Percentiles rank a stretch among this genome's conserved stretches.
Evolutionary conservation across 2,888 invertebrate species (phyloP).

Genomic region (Microchrysa polita): DNA sequence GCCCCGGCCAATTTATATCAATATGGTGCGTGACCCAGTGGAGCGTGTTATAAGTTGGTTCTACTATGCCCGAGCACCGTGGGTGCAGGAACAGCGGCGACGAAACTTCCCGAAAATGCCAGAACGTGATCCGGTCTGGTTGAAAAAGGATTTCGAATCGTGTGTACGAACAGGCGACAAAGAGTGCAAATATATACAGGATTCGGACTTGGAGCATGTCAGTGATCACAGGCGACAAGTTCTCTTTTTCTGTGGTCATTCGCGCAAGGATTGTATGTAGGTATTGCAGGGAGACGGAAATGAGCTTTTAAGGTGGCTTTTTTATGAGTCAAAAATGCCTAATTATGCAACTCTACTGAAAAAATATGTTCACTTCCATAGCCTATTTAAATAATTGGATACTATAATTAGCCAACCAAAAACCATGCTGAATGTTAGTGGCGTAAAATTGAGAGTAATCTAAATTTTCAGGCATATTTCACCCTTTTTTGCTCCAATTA

Average conservation of each 20-base stretch:
- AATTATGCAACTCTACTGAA: no score
- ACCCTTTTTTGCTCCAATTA: no score
- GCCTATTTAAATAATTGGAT: no score
- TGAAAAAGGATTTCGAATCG: slow-evolving; percentile 88
- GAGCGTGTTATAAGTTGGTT: slow-evolving; percentile 93
- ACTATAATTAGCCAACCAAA: no score
- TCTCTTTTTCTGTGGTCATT: slow-evolving; percentile 89
- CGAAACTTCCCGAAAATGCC: slow-evolving; percentile 84
- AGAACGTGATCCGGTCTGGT: slow-evolving; percentile 84
- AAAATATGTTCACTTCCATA: no score
- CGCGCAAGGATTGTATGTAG: slow-evolving; percentile 78
- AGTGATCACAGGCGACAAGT: slow-evolving; percentile 85
- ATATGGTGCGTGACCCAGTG: slow-evolving; percentile 88
- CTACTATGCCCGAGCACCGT: slow-evolving; percentile 88
- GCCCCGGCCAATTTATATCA: slow-evolving; percentile 86
- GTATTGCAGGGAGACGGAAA: slow-evolving; percentile 57
- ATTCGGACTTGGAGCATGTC: slow-evolving; percentile 69
- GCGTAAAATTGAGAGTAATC: no score
- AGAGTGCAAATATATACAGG: slow-evolving; percentile 74
- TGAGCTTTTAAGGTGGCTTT: slow-evolving; percentile 15
- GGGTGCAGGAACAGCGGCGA: slow-evolving; percentile 90
- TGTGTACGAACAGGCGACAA: slow-evolving; percentile 83
- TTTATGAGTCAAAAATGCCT: background rate
- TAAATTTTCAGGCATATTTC: no score
- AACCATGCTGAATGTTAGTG: no score